Percentiles rank a stretch among this genome's conserved stretches.
Evolutionary conservation across 2,888 invertebrate species (phyloP).

Genomic region (Sepioteuthis lessoniana): DNA sequence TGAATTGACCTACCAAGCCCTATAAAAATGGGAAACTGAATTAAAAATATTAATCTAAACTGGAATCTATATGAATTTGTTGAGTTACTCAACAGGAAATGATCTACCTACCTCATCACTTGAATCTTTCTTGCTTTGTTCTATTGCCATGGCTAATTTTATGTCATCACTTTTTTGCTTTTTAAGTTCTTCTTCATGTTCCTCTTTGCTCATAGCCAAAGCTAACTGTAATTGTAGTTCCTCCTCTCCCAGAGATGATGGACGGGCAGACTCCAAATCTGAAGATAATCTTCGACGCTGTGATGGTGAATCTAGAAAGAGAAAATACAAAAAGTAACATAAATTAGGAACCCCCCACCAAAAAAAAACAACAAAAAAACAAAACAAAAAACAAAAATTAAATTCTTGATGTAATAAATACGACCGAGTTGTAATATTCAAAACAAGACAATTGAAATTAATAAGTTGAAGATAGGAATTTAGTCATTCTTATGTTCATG

Average conservation of each 20-base stretch:
- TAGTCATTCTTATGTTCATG: background rate
- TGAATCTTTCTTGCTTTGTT: constrained; percentile 82
- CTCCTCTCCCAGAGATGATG: constrained; percentile 97
- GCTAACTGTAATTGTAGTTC: constrained; percentile 98
- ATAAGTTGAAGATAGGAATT: background rate
- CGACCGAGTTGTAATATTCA: background rate
- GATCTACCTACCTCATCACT: constrained; percentile 55
- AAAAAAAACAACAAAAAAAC: too few relatives aligned
- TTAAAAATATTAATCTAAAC: too few relatives aligned
- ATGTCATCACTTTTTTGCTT: constrained; percentile 95
- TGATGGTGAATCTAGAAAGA: constrained; percentile 50
- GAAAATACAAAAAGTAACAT: background rate
- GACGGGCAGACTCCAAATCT: constrained; percentile 93
- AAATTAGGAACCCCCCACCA: background rate
- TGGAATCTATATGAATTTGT: too few relatives aligned
- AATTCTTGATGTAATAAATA: too few relatives aligned
- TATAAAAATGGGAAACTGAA: too few relatives aligned
- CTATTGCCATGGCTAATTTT: constrained; percentile 93
- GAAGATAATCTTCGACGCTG: constrained; percentile 59
- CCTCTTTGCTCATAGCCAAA: constrained; percentile 97
- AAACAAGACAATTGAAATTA: background rate
- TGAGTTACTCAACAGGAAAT: background rate
- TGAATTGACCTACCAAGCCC: too few relatives aligned
- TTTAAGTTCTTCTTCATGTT: constrained; percentile 96
- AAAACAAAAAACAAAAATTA: background rate